Conservation (phyloP, 2,797 vertebrate genomes). For the Tiaroga cobitis region DNA sequence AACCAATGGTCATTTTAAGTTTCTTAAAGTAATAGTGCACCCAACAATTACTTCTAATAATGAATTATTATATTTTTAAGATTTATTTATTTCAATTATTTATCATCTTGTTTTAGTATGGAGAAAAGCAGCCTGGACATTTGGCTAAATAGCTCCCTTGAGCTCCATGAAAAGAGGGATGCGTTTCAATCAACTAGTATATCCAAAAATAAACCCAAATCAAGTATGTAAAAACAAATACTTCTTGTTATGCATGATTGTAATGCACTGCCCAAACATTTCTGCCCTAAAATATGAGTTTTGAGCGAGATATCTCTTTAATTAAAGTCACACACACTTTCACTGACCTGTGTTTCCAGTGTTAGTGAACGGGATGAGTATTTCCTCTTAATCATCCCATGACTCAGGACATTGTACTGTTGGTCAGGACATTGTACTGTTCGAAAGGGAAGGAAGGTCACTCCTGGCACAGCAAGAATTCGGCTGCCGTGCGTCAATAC, state of each 20-base stretch:
- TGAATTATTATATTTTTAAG: background rate
- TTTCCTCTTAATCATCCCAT: constrained; percentile 41
- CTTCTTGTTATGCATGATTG: background rate
- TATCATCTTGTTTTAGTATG: background rate
- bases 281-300: background rate
- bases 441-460: constrained; percentile 25
- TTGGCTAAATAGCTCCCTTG: background rate
- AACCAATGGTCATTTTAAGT: constrained; percentile 12
- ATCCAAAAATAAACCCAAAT: background rate
- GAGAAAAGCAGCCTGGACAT: background rate
- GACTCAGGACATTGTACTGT: too few species aligned
- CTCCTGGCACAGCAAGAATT: constrained; percentile 15
- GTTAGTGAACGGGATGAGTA: background rate
- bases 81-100: background rate
- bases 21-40: background rate
- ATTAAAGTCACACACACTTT: background rate
- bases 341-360: constrained; percentile 58
- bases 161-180: too few species aligned
- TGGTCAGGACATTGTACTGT: constrained; percentile 4
- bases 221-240: background rate
- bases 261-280: background rate
- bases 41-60: background rate
- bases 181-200: background rate
- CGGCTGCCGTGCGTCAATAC: constrained; percentile 24
- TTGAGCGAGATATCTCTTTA: background rate